Conservation (phyloP, 2,113 vertebrate genomes). For the Hydrochoerus hydrochaeris region DNA sequence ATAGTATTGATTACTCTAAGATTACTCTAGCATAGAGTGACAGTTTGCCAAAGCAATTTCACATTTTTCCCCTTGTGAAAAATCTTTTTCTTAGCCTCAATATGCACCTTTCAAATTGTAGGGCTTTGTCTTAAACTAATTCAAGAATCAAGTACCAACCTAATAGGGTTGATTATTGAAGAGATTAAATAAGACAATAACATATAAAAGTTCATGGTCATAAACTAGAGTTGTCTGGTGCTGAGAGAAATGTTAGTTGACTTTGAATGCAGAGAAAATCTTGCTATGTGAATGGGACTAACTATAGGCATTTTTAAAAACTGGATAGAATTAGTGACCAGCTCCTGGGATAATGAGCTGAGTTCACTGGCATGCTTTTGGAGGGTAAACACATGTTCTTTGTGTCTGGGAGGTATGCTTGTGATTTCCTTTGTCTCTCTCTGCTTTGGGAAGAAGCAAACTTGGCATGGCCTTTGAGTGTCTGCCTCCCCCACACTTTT, state of each 20-base stretch:
- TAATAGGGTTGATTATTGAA: neutral
- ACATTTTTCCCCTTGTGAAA: neutral
- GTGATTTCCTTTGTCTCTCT: slow-evolving; percentile 61
- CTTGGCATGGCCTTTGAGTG: slow-evolving; percentile 63
- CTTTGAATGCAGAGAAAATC: neutral
- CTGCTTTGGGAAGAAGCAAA: slow-evolving; percentile 70
- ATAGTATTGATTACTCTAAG: neutral
- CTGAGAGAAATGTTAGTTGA: slow-evolving; percentile 15
- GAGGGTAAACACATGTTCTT: slow-evolving; percentile 70
- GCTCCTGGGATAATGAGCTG: slow-evolving; percentile 68
- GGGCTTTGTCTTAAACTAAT: neutral
- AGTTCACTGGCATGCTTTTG: slow-evolving; percentile 51
- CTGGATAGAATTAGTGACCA: slow-evolving; percentile 62
- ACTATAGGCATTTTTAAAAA: neutral
- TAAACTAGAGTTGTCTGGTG: neutral
- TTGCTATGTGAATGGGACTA: neutral
- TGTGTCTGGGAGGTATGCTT: slow-evolving; percentile 65
- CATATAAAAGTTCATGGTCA: neutral
- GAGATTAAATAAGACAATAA: slow-evolving; percentile 16
- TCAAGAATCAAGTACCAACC: neutral
- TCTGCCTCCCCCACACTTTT: slow-evolving; percentile 71
- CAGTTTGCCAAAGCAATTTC: neutral
- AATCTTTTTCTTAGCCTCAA: neutral
- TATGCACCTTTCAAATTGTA: neutral
- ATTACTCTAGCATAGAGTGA: neutral